Evolutionary conservation across 2,113 vertebrate genomes (phyloP), one percentile per base, ranked within the genome.

Genomic region (Geococcyx californianus): DNA sequence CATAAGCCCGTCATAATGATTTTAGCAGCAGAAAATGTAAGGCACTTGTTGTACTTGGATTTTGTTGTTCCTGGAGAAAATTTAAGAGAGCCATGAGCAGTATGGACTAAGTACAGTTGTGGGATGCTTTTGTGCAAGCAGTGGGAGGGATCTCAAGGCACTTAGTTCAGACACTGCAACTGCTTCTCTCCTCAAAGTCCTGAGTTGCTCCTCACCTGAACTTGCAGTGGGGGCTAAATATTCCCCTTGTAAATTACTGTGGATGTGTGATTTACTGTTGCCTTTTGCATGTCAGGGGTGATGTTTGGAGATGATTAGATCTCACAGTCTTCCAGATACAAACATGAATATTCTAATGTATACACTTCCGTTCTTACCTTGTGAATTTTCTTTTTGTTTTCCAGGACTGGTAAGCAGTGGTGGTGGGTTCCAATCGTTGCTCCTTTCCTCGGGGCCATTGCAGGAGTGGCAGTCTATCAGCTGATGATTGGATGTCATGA

Each of bases 341-440:
- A 33, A 24, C 29, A 51, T 1, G 6, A 73, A 42, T 45, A 36
- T 49, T 13, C 49, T 33, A 18, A 25, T 28, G 7, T 3, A 3
- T 58, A 52, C 14, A 31, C 51, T 69, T 73, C 42, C 21, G 11
- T 29, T 76, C 21, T 90, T 38, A 94, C 25, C 34, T 70, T 42
- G 16, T 51, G 38, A 10, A 6, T 36, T 87, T 81, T 6, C 16
- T 44, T 38, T 60, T 51, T 62, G 12, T 52, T 81, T 94, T 78
- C 40, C 89, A 99, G 99, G 87, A 83, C 51, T 2, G 91, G 98
- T 23, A 86, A 91, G 0, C 98, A 98, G 10, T 99, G 99, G 99
- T 99, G 99, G 98, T 98, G 99, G 97, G 98, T 99, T 44, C 99
- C 99, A 10, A 29, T 99, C 3, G 96, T 98, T 24, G 99, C 98